Evolutionary conservation across 2,113 vertebrate species (phyloP).

Genomic region (Parus major): DNA sequence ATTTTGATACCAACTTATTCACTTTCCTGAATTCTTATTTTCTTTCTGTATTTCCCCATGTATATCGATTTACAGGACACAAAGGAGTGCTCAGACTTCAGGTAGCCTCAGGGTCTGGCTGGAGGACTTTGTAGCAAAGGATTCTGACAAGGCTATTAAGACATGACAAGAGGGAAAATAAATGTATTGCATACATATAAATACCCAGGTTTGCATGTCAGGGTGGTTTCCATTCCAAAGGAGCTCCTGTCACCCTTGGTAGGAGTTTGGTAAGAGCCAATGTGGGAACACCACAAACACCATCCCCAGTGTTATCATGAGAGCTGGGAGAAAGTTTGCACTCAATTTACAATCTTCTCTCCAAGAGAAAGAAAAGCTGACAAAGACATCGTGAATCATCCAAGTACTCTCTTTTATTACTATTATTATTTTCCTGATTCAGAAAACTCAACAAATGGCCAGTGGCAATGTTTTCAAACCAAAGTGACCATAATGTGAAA

Average conservation of each 20-base stretch:
- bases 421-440: background rate
- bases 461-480: conserved; percentile 13
- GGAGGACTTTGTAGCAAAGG: background rate
- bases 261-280: background rate
- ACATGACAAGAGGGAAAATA: background rate
- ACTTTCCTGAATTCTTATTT: background rate
- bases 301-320: rapidly evolving
- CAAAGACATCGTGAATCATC: background rate
- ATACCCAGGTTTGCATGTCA: background rate
- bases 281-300: background rate
- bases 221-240: background rate
- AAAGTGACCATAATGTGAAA: background rate
- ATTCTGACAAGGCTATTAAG: background rate
- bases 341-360: background rate
- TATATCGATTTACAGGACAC: background rate
- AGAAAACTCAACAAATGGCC: conserved; percentile 12
- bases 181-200: background rate
- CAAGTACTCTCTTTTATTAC: background rate
- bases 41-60: background rate
- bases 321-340: background rate
- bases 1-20: background rate
- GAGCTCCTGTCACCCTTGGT: background rate
- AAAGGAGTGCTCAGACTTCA: background rate
- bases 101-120: background rate
- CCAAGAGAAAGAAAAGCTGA: conserved; percentile 1